A percentile compares a stretch with the other conserved stretches of the same genome.
Evolutionary conservation across 1,140 invertebrate species (phyloP).

Genomic region (Sinella curviseta): DNA sequence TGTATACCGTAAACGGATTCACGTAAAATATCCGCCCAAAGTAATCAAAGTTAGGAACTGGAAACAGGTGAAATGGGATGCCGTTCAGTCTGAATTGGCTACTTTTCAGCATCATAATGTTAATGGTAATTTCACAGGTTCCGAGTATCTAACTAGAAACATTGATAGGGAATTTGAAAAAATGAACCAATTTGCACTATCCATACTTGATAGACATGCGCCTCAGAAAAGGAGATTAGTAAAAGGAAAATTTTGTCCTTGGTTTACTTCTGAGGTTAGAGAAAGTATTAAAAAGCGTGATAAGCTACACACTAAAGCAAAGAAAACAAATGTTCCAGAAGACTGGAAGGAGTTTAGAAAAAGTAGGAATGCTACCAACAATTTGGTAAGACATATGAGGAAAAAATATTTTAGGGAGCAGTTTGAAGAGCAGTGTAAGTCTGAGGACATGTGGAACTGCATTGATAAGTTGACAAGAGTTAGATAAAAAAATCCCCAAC

Average conservation of each 20-base stretch:
- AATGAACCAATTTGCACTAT: background rate
- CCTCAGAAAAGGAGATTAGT: background rate
- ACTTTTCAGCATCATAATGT: no score
- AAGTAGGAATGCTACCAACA: no score
- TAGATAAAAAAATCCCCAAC: background rate
- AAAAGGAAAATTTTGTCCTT: background rate
- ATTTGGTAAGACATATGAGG: no score
- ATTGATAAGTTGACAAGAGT: background rate
- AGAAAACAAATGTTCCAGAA: no score
- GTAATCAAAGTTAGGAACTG: background rate
- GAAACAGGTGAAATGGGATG: background rate
- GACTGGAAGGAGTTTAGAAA: background rate
- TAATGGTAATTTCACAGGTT: no score
- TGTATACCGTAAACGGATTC: background rate
- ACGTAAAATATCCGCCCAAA: background rate
- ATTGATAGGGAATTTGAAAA: background rate
- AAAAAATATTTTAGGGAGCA: no score
- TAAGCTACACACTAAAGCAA: no score
- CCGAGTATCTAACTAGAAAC: background rate
- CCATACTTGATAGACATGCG: background rate
- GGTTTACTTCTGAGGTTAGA: background rate
- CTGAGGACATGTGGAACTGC: background rate
- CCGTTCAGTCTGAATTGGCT: background rate
- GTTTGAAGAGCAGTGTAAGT: background rate
- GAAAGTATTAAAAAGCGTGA: no score